A percentile compares a stretch with the other conserved stretches of the same genome.
Conservation (phyloP, 2,113 vertebrate species). For the Microcebus murinus region DNA sequence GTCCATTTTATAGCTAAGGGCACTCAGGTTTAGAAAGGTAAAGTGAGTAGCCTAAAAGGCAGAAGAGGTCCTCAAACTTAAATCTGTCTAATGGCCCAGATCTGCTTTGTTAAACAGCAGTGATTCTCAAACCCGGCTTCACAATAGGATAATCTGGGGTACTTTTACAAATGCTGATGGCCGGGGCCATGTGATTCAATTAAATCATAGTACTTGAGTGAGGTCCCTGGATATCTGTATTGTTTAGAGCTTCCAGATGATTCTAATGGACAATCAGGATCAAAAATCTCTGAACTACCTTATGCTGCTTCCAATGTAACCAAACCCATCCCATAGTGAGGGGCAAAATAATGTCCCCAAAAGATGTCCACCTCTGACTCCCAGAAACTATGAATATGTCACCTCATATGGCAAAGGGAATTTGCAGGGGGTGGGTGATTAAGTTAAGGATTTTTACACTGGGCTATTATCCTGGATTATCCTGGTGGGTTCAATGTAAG, state of each 20-base stretch:
- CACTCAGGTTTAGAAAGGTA: neutral
- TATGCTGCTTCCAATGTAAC: neutral
- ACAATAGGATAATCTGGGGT: neutral
- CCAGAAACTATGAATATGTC: neutral
- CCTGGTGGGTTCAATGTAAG: neutral
- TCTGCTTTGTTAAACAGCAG: neutral
- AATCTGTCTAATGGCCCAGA: neutral
- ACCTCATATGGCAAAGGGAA: neutral
- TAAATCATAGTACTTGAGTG: neutral
- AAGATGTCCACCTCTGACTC: neutral
- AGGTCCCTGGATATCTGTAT: neutral
- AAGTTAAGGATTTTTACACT: neutral
- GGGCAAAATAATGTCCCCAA: neutral
- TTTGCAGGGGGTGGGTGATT: neutral
- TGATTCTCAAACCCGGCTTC: neutral
- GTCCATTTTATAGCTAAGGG: neutral
- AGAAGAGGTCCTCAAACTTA: neutral
- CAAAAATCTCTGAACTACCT: neutral
- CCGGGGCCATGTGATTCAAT: neutral
- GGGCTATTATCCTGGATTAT: neutral
- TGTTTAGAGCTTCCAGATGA: neutral
- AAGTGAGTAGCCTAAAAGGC: neutral
- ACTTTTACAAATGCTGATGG: neutral
- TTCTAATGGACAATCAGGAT: neutral
- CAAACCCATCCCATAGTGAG: neutral